These are phyloP conservation scores for Andrena fulva DNA, from an alignment of 2,888 invertebrate genomes.

Conservation along the genomic window DNA sequence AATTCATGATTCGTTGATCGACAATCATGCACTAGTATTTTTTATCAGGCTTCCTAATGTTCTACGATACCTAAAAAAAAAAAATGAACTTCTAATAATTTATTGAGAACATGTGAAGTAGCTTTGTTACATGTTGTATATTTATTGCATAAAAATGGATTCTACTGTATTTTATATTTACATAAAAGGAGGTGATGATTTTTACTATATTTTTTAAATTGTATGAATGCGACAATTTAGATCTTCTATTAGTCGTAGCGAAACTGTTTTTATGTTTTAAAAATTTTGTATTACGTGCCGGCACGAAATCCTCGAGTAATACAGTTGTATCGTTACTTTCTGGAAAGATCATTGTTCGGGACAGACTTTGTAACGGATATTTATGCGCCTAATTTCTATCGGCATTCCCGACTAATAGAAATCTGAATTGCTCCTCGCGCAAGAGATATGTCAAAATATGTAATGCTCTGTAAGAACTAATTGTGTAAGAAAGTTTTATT, in stretches of 20 bases:
- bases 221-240: constrained; percentile 34
- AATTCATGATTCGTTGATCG: constrained; percentile 41
- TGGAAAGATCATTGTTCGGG: constrained; percentile 13
- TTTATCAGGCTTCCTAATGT: constrained; percentile 50
- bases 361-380: constrained; percentile 33
- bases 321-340: neutral
- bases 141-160: constrained; percentile 70
- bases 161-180: constrained; percentile 63
- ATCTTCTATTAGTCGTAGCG: constrained; percentile 63
- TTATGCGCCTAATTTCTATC: constrained; percentile 37
- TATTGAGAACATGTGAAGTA: constrained; percentile 60
- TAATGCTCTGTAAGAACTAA: constrained; percentile 57
- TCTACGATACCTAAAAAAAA: constrained; percentile 41
- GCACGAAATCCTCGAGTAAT: constrained; percentile 17
- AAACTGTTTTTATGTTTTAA: constrained; percentile 43
- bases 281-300: constrained; percentile 21
- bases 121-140: constrained; percentile 69
- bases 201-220: constrained; percentile 55
- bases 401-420: constrained; percentile 58
- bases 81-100: constrained; percentile 64
- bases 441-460: constrained; percentile 50
- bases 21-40: constrained; percentile 52
- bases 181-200: constrained; percentile 41
- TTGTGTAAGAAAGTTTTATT: constrained; percentile 75
- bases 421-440: constrained; percentile 47